Conservation (phyloP, 2,113 vertebrate genomes). For the Dicrurus megarhynchus region DNA sequence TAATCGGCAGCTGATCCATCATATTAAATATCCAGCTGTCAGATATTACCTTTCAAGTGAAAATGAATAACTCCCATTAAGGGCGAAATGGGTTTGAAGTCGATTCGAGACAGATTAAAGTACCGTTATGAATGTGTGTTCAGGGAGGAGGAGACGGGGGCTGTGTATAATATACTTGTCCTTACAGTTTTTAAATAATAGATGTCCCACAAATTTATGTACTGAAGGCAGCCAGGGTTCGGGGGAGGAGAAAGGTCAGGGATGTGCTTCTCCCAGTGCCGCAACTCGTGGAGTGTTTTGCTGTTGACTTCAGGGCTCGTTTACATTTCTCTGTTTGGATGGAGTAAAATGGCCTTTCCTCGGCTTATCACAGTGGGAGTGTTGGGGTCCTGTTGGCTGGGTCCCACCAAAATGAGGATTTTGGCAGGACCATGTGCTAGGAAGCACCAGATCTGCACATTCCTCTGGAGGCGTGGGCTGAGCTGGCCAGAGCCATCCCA, state of each 20-base stretch:
- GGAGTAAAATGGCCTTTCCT: not conserved
- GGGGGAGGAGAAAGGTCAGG: constrained; percentile 68
- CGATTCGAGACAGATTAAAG: constrained; percentile 83
- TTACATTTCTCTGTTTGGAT: not conserved
- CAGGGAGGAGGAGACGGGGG: constrained; percentile 63
- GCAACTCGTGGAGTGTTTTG: constrained; percentile 51
- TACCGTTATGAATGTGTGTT: constrained; percentile 80
- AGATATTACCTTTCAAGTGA: constrained; percentile 83
- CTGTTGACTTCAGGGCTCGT: not conserved
- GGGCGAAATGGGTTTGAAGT: constrained; percentile 81
- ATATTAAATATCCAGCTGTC: constrained; percentile 80
- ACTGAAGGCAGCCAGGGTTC: constrained; percentile 64
- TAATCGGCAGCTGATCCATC: constrained; percentile 77
- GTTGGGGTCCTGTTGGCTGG: fast-evolving
- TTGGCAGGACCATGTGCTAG: not conserved
- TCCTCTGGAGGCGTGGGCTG: not conserved
- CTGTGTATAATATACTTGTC: constrained; percentile 73
- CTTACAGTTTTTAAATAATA: constrained; percentile 82
- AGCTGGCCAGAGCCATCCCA: not conserved
- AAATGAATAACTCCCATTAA: constrained; percentile 85
- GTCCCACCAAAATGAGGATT: not conserved
- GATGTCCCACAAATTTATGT: constrained; percentile 73
- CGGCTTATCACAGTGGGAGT: not conserved
- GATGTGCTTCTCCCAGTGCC: constrained; percentile 49
- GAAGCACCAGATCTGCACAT: not conserved